Conservation (phyloP, 2,113 vertebrate species). For the Nycticryphes semicollaris region DNA sequence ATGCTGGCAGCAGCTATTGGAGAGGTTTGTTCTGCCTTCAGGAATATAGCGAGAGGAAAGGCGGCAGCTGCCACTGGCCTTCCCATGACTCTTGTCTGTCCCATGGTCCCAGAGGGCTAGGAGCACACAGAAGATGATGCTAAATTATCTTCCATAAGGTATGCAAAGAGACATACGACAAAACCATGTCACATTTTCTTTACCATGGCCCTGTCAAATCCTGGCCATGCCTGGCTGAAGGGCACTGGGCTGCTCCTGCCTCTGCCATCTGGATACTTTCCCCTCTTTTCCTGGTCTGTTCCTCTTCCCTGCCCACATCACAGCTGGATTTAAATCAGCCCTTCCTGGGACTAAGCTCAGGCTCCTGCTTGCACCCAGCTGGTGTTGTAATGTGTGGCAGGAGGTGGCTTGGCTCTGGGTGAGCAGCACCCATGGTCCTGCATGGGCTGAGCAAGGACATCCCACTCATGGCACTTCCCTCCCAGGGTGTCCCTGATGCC, state of each 20-base stretch:
- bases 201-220: not conserved
- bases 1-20: not conserved
- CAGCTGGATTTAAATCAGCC: not conserved
- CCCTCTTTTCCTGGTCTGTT: not conserved
- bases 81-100: not conserved
- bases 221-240: not conserved
- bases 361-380: not conserved
- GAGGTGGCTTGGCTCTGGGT: not conserved
- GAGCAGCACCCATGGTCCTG: not conserved
- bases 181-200: not conserved
- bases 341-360: not conserved
- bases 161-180: not conserved
- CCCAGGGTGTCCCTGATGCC: not conserved
- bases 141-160: not conserved
- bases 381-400: fast-evolving
- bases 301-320: not conserved
- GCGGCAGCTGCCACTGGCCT: not conserved
- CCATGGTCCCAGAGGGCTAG: not conserved
- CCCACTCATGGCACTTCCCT: not conserved
- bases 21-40: not conserved
- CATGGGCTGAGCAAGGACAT: fast-evolving
- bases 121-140: not conserved
- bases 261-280: not conserved
- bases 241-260: not conserved
- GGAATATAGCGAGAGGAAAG: not conserved